Percentiles rank a stretch among this genome's conserved stretches.
phyloP scores from a whole-genome alignment of 2,113 vertebrate species.

The Siniperca knerii region DNA sequence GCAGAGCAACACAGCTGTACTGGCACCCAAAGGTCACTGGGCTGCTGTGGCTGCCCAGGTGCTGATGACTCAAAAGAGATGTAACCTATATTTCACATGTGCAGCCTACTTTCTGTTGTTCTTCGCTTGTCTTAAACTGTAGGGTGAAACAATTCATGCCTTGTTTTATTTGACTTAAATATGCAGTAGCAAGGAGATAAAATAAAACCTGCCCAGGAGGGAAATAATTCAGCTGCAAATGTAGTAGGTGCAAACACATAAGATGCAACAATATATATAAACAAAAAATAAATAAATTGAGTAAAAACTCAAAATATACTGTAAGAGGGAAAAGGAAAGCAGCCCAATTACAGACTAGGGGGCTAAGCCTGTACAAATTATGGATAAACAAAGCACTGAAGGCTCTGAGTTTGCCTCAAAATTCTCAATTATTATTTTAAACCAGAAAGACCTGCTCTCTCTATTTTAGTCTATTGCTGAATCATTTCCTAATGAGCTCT shows the following conservation, averaged over 20 bases:
- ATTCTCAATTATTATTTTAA: slow-evolving; percentile 57
- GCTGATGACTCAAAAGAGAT: slow-evolving; percentile 54
- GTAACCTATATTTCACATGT: slow-evolving; percentile 61
- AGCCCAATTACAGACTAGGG: slow-evolving; percentile 47
- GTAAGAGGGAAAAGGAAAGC: slow-evolving; percentile 13
- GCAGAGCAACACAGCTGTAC: slow-evolving; percentile 65
- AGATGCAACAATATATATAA: not conserved
- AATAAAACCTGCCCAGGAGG: not conserved
- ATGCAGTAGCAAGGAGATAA: slow-evolving; percentile 2
- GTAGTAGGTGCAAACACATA: not conserved
- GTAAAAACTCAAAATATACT: not conserved
- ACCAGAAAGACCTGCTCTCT: slow-evolving; percentile 51
- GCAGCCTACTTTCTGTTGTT: slow-evolving; percentile 63
- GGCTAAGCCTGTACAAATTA: slow-evolving; percentile 46
- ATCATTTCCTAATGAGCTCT: slow-evolving; percentile 70
- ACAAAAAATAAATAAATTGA: not conserved
- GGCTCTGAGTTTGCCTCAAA: slow-evolving; percentile 40
- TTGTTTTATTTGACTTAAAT: slow-evolving; percentile 17
- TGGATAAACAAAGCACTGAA: slow-evolving; percentile 48
- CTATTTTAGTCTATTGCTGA: slow-evolving; percentile 40
- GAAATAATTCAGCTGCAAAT: not conserved
- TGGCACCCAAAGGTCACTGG: slow-evolving; percentile 62
- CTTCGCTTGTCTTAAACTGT: slow-evolving; percentile 25
- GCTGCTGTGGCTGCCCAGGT: slow-evolving; percentile 69
- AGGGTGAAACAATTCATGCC: slow-evolving; percentile 1